Percentiles rank a stretch among this genome's conserved stretches.
These are phyloP conservation scores for Phanerotoma sp. DNA, from an alignment of 2,888 invertebrate species.

Conservation along the genomic window DNA sequence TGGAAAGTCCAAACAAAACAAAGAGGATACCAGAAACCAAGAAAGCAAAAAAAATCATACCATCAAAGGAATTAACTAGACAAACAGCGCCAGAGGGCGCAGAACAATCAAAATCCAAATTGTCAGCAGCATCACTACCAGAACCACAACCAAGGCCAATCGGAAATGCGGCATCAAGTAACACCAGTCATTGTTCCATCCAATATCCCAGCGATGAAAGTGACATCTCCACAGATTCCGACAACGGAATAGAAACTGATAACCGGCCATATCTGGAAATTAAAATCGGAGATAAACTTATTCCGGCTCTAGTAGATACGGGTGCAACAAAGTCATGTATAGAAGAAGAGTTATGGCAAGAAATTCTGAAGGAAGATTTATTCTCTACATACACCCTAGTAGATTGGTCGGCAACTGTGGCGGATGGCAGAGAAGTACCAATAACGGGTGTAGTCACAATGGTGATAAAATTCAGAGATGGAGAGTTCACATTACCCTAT, in stretches of 20 bases:
- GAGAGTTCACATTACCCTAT: neutral
- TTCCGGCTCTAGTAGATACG: neutral
- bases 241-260: neutral
- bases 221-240: neutral
- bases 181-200: no score
- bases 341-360: neutral
- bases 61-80: neutral
- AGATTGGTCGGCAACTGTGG: neutral
- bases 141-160: no score
- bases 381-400: neutral
- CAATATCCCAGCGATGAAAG: neutral
- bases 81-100: neutral
- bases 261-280: neutral
- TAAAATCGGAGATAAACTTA: neutral
- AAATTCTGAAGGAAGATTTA: neutral
- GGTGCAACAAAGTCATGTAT: neutral
- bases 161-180: no score
- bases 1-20: no score
- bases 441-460: neutral
- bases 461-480: neutral
- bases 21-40: no score
- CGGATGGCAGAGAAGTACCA: neutral
- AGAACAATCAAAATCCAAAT: neutral
- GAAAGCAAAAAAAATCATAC: no score
- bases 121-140: no score